Conservation (phyloP, 92 coral and sea anemone species). For the Isaurus tuberculatus region DNA sequence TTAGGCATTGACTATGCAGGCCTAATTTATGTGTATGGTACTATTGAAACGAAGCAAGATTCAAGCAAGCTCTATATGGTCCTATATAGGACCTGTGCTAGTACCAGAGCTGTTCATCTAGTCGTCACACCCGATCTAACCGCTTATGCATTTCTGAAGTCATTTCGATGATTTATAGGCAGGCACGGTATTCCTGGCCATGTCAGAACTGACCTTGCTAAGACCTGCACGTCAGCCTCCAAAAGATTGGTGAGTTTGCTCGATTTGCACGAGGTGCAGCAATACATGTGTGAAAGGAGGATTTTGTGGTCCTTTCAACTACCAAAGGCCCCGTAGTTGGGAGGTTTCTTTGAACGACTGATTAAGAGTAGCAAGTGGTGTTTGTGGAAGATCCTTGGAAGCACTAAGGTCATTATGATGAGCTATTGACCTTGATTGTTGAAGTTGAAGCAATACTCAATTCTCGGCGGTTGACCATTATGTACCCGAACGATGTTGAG, state of each 20-base stretch:
- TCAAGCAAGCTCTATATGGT: no score
- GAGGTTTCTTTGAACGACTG: constrained; percentile 32
- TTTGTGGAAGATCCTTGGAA: constrained; percentile 36
- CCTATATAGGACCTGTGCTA: no score
- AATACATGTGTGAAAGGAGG: constrained; percentile 20
- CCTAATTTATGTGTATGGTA: no score
- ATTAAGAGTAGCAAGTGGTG: constrained; percentile 22
- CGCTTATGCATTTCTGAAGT: constrained; percentile 37
- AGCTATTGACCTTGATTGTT: no score
- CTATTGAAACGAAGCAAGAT: no score
- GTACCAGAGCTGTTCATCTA: neutral
- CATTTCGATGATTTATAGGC: constrained; percentile 24
- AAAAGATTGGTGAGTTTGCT: neutral
- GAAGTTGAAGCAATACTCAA: no score
- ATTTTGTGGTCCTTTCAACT: constrained; percentile 33
- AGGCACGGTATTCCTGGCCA: constrained; percentile 29
- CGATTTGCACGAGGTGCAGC: no score
- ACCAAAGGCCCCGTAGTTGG: no score
- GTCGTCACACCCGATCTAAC: constrained; percentile 16
- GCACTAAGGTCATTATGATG: constrained; percentile 19
- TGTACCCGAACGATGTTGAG: no score
- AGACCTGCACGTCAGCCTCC: no score
- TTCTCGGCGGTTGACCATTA: constrained; percentile 10
- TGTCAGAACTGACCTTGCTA: constrained; percentile 9
- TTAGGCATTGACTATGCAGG: no score